Evolutionary conservation across 2,888 invertebrate genomes (phyloP), one percentile per base, ranked within the genome.

Genomic region (Idaea straminata): DNA sequence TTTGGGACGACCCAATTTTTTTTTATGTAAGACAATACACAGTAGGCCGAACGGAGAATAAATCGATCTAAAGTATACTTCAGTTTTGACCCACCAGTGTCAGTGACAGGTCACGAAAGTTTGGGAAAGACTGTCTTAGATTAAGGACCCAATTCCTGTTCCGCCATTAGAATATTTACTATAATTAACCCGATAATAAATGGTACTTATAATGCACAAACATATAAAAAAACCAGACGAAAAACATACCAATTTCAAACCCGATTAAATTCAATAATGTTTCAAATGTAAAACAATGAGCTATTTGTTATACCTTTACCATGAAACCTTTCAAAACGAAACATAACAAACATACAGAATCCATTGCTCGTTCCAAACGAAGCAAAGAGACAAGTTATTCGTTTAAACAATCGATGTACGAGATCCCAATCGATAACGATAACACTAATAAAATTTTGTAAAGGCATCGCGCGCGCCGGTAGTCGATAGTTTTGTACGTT

Each of bases 201-300:
- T 47, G 25, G 25, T 25, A 25, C 25, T 3, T 25, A 25, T 25
- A 25, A 25, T 25, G 25, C 25, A 25, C 25, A 25, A 47, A 47
- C 10, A 47, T 47, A 4, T 10, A 47, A 13, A 47, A n/a, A 13
- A 7, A 13, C 7, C 47, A 47, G 10, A 4, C 10, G 10, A 47
- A 47, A 47, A 6, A 47, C 47, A 47, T 47, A 13, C 47, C 47
- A 47, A 47, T 13, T 47, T 47, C 47, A 47, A 47, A 47, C 47
- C 13, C 7, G 47, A 47, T 47, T 47, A 47, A 47, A 79, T 80
- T 77, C 65, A 65, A 73, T 74, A 80, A 72, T 77, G 71, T 75
- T 76, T 78, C 75, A 79, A 80, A 81, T 69, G 69, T 73, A 67
- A 69, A 78, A 82, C 83, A 83, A 83, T 81, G 72, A 76, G 70